phyloP scores from a whole-genome alignment of 1,140 invertebrate species.

The Octopus bimaculoides region DNA sequence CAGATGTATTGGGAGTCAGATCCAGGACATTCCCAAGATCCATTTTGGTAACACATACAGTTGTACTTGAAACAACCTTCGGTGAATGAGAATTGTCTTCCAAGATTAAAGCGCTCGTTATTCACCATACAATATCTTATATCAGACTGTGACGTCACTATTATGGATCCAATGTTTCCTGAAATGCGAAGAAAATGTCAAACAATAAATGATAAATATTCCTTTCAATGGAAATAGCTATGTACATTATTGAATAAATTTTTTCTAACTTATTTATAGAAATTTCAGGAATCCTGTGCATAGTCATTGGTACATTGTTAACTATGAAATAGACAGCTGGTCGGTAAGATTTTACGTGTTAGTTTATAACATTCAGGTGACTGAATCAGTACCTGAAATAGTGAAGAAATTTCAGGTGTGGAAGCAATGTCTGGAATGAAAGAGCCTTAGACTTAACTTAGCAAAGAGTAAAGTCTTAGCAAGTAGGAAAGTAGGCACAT shows the following conservation, averaged over 20 bases:
- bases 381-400: no score
- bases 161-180: slow-evolving; percentile 9
- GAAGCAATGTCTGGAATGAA: no score
- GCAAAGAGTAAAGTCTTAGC: no score
- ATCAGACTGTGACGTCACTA: neutral
- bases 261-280: neutral
- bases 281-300: neutral
- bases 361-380: no score
- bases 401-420: no score
- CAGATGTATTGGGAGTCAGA: slow-evolving; percentile 26
- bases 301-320: no score
- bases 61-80: slow-evolving; percentile 29
- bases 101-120: neutral
- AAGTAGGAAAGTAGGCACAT: no score
- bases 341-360: no score
- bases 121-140: neutral
- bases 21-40: slow-evolving; percentile 29
- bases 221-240: neutral
- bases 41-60: slow-evolving; percentile 37
- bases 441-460: no score
- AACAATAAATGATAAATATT: neutral
- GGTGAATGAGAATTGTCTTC: slow-evolving; percentile 17
- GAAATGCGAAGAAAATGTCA: neutral
- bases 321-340: no score
- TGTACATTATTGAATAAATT: neutral